Evolutionary conservation across 2,888 invertebrate species (phyloP), one percentile per base, ranked within the genome.

Genomic region (Athalia cordata): DNA sequence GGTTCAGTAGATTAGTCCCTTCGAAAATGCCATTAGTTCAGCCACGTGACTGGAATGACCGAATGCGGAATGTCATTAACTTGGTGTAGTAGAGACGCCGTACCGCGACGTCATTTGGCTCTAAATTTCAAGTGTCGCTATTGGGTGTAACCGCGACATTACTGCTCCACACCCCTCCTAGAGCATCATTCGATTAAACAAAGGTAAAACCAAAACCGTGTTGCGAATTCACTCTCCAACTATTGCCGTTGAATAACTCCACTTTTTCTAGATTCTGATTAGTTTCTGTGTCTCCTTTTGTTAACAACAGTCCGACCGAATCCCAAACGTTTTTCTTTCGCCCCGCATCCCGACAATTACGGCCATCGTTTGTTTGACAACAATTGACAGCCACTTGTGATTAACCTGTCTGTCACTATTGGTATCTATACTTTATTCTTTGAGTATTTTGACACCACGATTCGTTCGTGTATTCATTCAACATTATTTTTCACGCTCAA

Each of bases 151-250:
- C 52, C 59, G 72, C 15, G 8, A 72, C 47, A 72, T 59, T 47
- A 57, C 57, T 59, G 47, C 72, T 72, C 72, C 45, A 45, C 47
- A 72, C 57, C 59, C 29, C 29, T 29, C 29, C 29, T 29, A 2
- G 55, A 11, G 72, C 72, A 72, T 72, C 72, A 72, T 72, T 72
- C 72, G 72, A 59, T 57, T 72, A 59, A 72, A 72, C 72, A 72
- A 59, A 72, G 72, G 72, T 72, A 57, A 70, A 68, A 6, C 29
- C 7, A 55, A 55, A 55, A 68, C 52, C n/a, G 68, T 68, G 52
- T 68, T 52, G n/a, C 15, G 11, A 13, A 68, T 50, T 59, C 45
- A 70, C 29, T 29, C 29, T 29, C 29, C 29, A 70, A 70, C 72
- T 13, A 47, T 29, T 55, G 3, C 3, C 29, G n/a, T 29, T 52